Base-by-base conservation (phyloP, 2,888 invertebrate genomes). In the Dicycla oo region DNA sequence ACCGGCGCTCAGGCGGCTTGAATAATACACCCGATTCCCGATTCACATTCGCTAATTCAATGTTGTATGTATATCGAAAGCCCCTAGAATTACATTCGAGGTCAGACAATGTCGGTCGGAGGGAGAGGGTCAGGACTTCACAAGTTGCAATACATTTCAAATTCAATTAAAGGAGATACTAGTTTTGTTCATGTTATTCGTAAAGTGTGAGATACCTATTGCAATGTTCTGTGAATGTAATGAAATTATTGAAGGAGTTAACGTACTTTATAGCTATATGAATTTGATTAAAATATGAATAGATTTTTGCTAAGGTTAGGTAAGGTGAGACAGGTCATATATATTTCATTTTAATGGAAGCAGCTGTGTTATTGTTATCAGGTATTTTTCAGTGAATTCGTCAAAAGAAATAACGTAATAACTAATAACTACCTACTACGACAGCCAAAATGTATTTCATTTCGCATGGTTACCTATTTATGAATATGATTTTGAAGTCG, bases 1-100 rank as follows among this genome's bases (percentile, higher is more conserved):
- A 66, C 70, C 38, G 15, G 10, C 11, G 73, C 65, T 60, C 66
- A 54, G 51, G 57, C 61, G 57, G 54, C 78, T 84, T 82, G 84
- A 82, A 83, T 82, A 82, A 78, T 65, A 73, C 57, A 75, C 63
- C 34, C 49, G 64, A 73, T 73, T 62, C 63, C 34, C 49, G 64
- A 73, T 73, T 62, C 81, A 66, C 79, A 75, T 75, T 78, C 47
- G 45, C 69, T 84, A 84, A 84, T 83, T 82, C 84, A 82, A 69
- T 78, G 71, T 75, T 75, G 71, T 84, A n/a, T n/a, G n/a, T n/a
- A n/a, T n/a, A 82, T 83, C 71, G 84, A 75, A 53, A 56, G 49
- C 54, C 53, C 68, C 23, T 15, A 34, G 51, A 54, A 64, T 66
- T 40, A 74, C 60, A 51, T 40, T 38, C 26, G 56, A 64, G 80